Conservation (phyloP, 2,113 vertebrate species). For the Oreocharis arfaki region DNA sequence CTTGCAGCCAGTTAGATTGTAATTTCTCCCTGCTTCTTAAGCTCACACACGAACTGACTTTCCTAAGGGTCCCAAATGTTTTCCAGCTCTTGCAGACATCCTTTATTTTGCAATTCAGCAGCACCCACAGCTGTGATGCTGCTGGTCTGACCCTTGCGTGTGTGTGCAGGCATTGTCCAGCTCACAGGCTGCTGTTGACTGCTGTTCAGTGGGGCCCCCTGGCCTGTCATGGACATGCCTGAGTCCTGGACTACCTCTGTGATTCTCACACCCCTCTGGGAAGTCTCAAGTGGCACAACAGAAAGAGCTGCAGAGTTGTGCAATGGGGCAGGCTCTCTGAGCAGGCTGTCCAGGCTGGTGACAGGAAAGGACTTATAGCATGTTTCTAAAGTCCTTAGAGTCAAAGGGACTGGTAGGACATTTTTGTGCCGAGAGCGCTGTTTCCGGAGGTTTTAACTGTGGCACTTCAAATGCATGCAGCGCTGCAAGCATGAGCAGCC, state of each 20-base stretch:
- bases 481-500: background rate
- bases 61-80: background rate
- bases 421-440: background rate
- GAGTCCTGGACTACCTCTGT: background rate
- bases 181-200: background rate
- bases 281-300: background rate
- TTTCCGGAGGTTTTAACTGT: background rate
- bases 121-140: background rate
- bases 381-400: background rate
- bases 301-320: background rate
- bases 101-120: background rate
- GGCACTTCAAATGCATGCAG: background rate
- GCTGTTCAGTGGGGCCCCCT: background rate
- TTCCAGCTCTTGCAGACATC: background rate
- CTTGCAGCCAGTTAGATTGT: background rate
- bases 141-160: background rate
- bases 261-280: background rate
- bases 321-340: background rate
- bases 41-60: background rate
- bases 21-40: background rate
- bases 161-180: background rate
- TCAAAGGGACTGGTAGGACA: background rate
- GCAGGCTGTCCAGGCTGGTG: background rate
- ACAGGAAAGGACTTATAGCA: background rate
- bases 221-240: rapidly evolving